These are phyloP conservation scores for Caloenas nicobarica DNA, from an alignment of 2,113 vertebrate species.

Conservation along the genomic window DNA sequence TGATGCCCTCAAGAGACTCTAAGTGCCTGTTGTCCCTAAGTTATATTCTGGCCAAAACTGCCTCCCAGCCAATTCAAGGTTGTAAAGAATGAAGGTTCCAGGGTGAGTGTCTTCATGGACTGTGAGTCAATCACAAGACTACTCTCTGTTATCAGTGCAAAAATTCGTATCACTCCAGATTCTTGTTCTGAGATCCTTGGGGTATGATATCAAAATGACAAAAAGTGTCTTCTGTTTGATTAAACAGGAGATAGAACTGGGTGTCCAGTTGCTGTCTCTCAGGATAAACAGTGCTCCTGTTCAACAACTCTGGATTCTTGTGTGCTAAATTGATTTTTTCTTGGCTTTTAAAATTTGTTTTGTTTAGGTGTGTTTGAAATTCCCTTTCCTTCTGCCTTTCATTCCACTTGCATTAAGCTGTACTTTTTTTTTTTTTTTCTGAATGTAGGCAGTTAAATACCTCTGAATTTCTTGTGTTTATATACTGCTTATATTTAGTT, in stretches of 20 bases:
- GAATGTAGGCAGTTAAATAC: background rate
- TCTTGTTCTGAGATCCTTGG: background rate
- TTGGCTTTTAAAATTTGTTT: background rate
- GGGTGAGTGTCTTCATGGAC: background rate
- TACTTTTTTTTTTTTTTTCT: background rate
- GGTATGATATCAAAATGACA: background rate
- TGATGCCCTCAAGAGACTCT: background rate
- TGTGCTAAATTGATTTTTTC: background rate
- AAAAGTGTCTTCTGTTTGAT: background rate
- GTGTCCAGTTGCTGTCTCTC: background rate
- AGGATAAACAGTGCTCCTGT: background rate
- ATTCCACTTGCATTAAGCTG: background rate
- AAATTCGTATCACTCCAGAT: background rate
- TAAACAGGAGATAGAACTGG: background rate
- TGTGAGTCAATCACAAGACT: background rate
- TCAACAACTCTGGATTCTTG: background rate
- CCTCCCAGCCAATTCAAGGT: background rate
- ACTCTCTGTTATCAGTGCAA: background rate
- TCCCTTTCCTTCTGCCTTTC: background rate
- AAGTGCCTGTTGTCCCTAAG: background rate
- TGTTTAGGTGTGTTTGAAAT: background rate
- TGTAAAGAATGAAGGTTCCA: background rate
- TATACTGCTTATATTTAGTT: background rate
- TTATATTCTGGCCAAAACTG: background rate
- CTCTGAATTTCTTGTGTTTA: background rate